Conservation (phyloP, 2,888 invertebrate species). For the Tachystola acroxantha region DNA sequence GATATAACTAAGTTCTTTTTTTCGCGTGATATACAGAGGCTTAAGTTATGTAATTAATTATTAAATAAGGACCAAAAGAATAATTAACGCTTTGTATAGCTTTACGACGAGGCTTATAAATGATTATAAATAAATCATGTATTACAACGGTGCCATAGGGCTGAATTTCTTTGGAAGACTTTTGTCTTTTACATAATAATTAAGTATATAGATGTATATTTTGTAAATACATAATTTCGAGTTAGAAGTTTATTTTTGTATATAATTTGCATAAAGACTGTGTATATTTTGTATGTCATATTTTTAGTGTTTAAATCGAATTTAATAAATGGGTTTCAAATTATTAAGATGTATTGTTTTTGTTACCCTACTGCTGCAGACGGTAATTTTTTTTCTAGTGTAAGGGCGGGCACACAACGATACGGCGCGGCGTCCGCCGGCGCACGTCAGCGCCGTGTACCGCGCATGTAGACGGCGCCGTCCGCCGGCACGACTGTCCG, state of each 20-base stretch:
- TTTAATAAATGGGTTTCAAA: slow-evolving; percentile 3
- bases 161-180: background rate
- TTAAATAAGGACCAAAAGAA: background rate
- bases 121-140: background rate
- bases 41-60: background rate
- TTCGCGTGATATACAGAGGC: too few relatives aligned
- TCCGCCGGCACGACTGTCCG: too few relatives aligned
- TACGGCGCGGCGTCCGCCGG: too few relatives aligned
- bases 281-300: slow-evolving; percentile 69
- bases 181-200: background rate
- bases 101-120: background rate
- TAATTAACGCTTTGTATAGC: background rate
- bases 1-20: too few relatives aligned
- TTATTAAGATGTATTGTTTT: too few relatives aligned
- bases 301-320: slow-evolving; percentile 12
- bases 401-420: too few relatives aligned
- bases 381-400: too few relatives aligned
- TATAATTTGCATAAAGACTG: slow-evolving; percentile 63
- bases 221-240: slow-evolving; percentile 2
- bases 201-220: background rate
- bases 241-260: slow-evolving; percentile 40
- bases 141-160: slow-evolving; percentile 8
- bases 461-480: too few relatives aligned
- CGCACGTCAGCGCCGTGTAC: too few relatives aligned
- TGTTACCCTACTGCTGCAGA: too few relatives aligned